Evolutionary conservation across 1,140 invertebrate genomes (phyloP).

Genomic region (Anastrepha obliqua): DNA sequence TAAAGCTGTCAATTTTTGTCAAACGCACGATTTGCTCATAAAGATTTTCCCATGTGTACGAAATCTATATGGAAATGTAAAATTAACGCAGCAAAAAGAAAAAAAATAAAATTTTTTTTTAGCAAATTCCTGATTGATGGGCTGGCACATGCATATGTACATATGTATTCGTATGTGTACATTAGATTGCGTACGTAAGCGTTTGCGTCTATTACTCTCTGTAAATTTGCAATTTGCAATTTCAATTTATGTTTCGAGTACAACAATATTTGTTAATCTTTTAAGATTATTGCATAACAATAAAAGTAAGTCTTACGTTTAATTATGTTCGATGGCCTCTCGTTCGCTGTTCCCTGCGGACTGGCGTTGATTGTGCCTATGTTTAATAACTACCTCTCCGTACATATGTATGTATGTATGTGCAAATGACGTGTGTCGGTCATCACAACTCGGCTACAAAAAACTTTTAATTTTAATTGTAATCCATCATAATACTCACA

Average conservation of each 20-base stretch:
- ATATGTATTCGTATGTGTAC: neutral
- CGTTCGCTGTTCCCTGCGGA: conserved; percentile 14
- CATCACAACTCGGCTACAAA: conserved; percentile 17
- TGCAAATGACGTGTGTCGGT: conserved; percentile 31
- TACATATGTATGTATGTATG: neutral
- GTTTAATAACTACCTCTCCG: neutral
- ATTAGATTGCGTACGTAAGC: neutral
- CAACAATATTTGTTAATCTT: neutral
- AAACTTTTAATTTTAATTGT: conserved; percentile 57
- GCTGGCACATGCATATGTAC: neutral
- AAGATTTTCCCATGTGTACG: conserved; percentile 49
- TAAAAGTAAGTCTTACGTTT: conserved; percentile 37
- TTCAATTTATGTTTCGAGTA: neutral
- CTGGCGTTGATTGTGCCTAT: conserved; percentile 3
- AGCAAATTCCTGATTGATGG: conserved; percentile 26
- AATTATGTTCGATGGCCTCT: conserved; percentile 31
- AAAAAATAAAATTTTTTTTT: neutral
- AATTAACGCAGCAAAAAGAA: conserved; percentile 3
- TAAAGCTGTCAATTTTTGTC: conserved; percentile 37
- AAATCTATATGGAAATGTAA: neutral
- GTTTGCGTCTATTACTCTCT: neutral
- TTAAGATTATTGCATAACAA: conserved; percentile 49
- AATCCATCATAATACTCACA: conserved; percentile 59
- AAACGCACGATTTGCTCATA: conserved; percentile 46
- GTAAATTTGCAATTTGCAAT: conserved; percentile 29